Evolutionary conservation across 1,140 invertebrate species (phyloP), one percentile per base, ranked within the genome.

Genomic region (Heliconius congener): DNA sequence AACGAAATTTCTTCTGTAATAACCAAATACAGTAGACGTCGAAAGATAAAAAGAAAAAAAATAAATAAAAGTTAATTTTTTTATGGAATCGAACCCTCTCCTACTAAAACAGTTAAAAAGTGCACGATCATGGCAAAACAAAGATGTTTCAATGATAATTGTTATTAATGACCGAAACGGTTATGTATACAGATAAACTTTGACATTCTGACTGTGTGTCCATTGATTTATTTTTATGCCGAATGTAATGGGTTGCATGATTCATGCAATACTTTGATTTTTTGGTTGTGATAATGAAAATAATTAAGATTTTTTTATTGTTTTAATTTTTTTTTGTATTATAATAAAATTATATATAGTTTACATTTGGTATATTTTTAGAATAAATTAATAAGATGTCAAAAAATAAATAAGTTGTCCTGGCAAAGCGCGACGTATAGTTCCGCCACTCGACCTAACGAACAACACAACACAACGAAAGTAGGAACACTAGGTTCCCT

Each of bases 81-180:
- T 34, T 66, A 66, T 66, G n/a, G 13, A 66, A 30, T 66, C 4
- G 60, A 66, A 66, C 60, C 60, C 60, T 66, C 60, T 27, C 27
- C 30, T 66, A 66, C 60, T 13, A 16, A 70, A 66, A 70, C 74
- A 70, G 74, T 76, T 66, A 76, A 76, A 79, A 86, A 85, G 76
- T 81, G 85, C 79, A 74, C 70, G 84, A 73, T 90, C 88, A 90
- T 83, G 57, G 75, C 76, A 83, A 89, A 89, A 92, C 86, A 87
- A 83, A 91, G 87, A 91, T 88, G 85, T 90, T 88, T 85, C 16
- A 66, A 66, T 79, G 87, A 92, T 91, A 89, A 90, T 88, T 85
- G 75, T 85, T 85, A 84, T 90, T 90, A 88, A 92, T 89, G 82
- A 86, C 77, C 73, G 72, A 80, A 80, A 80, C 83, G 79, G 81